Evolutionary conservation across 2,113 vertebrate genomes (phyloP).

Genomic region (Calypte anna): DNA sequence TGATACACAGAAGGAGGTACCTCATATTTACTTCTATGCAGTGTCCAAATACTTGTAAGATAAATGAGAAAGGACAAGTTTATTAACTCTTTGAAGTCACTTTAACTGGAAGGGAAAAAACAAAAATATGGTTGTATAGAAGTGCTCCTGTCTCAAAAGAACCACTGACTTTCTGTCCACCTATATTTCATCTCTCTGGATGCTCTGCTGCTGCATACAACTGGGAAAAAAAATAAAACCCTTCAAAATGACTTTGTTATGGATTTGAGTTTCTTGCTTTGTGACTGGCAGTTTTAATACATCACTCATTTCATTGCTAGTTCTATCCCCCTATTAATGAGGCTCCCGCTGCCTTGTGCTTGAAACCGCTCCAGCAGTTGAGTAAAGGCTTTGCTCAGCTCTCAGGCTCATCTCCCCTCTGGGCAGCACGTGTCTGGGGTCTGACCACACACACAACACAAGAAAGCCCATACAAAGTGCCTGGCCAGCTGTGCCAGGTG

Average conservation of each 20-base stretch:
- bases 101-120: not conserved
- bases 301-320: not conserved
- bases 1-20: not conserved
- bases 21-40: accelerated
- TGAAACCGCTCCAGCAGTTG: not conserved
- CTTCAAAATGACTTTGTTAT: not conserved
- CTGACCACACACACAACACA: not conserved
- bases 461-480: accelerated
- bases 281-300: not conserved
- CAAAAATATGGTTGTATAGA: not conserved
- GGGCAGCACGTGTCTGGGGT: not conserved
- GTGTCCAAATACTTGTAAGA: not conserved
- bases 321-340: not conserved
- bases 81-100: not conserved
- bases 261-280: not conserved
- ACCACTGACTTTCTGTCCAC: not conserved
- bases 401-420: not conserved
- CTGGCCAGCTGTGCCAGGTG: not conserved
- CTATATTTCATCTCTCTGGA: not conserved
- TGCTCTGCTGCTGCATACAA: not conserved
- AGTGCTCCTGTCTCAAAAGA: not conserved
- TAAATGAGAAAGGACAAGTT: not conserved
- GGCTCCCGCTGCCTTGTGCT: not conserved
- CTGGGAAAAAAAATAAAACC: not conserved
- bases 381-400: not conserved